These are phyloP conservation scores for Choreutis nemorana DNA, from an alignment of 2,888 invertebrate species.

Conservation along the genomic window DNA sequence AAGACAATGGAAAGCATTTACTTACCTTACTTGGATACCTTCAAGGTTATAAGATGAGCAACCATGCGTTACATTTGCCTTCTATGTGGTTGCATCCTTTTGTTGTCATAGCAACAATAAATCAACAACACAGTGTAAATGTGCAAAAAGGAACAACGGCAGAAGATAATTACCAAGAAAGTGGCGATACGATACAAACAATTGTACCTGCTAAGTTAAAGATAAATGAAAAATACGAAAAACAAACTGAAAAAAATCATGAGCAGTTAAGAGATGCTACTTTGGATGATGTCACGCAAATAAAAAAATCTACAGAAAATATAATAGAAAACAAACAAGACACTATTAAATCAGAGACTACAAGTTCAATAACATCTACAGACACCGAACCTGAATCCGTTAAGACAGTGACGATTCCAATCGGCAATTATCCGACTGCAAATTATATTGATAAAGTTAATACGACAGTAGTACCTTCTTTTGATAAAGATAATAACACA, in stretches of 20 bases:
- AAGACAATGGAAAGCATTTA: conserved; percentile 13
- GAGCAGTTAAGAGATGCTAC: conserved; percentile 4
- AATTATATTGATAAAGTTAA: conserved; percentile 15
- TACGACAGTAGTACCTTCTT: conserved; percentile 15
- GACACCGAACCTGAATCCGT: conserved; percentile 8
- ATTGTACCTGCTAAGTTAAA: conserved; percentile 11
- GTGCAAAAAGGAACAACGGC: conserved; percentile 16
- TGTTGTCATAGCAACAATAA: conserved; percentile 22
- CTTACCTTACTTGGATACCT: conserved; percentile 21
- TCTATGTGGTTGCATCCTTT: conserved; percentile 20
- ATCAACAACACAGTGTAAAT: conserved; percentile 23
- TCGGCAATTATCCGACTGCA: conserved; percentile 17
- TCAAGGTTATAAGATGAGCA: conserved; percentile 21
- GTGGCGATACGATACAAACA: conserved; percentile 13
- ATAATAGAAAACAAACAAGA: conserved; percentile 9
- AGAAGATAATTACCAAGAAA: conserved; percentile 20
- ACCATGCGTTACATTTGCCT: conserved; percentile 17
- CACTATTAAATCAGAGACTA: conserved; percentile 5
- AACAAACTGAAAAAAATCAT: conserved; percentile 14
- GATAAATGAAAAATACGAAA: background rate
- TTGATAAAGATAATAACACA: conserved; percentile 5
- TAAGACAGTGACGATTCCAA: background rate
- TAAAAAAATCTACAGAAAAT: conserved; percentile 1
- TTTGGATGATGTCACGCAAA: background rate
- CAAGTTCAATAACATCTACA: conserved; percentile 7